Evolutionary conservation across 1,140 invertebrate genomes (phyloP).

Genomic region (Drosophila teissieri): DNA sequence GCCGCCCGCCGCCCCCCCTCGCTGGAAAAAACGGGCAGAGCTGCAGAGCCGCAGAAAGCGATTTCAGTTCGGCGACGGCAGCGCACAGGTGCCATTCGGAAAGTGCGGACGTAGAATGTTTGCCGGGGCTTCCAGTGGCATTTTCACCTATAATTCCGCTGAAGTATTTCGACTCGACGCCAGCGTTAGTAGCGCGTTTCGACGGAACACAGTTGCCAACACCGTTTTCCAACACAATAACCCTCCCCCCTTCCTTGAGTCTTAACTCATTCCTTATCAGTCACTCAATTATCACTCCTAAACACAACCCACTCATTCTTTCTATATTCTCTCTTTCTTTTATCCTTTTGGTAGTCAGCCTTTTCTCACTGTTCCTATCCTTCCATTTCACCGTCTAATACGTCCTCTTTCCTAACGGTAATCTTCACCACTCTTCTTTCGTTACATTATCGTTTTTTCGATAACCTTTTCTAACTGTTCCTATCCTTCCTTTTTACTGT

Average conservation of each 20-base stretch:
- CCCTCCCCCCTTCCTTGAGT: not conserved
- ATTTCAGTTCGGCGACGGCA: slow-evolving; percentile 73
- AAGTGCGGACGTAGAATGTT: slow-evolving; percentile 66
- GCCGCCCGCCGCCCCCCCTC: not conserved
- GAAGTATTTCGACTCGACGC: not conserved
- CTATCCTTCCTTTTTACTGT: not conserved
- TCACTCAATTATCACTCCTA: too few relatives aligned
- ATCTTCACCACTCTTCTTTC: not conserved
- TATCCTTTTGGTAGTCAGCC: too few relatives aligned
- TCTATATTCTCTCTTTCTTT: not conserved
- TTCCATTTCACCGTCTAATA: not conserved
- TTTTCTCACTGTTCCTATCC: not conserved
- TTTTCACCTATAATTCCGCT: not conserved
- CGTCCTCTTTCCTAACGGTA: not conserved
- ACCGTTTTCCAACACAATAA: not conserved
- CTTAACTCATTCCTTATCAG: not conserved
- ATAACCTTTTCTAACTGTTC: not conserved
- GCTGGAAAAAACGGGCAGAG: slow-evolving; percentile 27
- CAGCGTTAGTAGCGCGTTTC: not conserved
- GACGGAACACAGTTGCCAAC: not conserved
- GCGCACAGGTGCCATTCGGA: slow-evolving; percentile 79
- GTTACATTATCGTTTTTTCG: too few relatives aligned
- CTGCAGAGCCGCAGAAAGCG: slow-evolving; percentile 53
- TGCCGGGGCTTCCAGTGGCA: slow-evolving; percentile 14
- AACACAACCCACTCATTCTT: too few relatives aligned